phyloP scores from a whole-genome alignment of 2,888 invertebrate species.

The Sphinx pinastri region DNA sequence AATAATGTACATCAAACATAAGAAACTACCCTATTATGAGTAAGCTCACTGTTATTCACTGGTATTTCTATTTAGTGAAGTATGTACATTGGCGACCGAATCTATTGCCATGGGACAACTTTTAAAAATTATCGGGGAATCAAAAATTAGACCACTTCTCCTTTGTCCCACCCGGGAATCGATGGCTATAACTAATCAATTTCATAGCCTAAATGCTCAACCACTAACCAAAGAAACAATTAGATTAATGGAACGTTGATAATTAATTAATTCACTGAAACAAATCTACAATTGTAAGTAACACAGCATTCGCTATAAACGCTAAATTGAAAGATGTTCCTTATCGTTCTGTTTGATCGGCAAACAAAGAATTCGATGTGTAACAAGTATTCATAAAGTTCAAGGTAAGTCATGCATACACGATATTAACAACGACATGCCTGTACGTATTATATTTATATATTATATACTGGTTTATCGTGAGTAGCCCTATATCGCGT shows the following conservation, averaged over 20 bases:
- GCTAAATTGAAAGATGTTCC: conserved; percentile 27
- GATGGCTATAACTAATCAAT: too few species aligned
- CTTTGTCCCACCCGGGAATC: too few species aligned
- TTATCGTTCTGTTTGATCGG: conserved; percentile 7
- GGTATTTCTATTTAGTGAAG: too few species aligned
- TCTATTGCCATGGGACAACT: too few species aligned
- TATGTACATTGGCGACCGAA: too few species aligned
- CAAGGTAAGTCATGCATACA: conserved; percentile 14
- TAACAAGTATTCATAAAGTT: conserved; percentile 13
- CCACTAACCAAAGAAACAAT: background rate
- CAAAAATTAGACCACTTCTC: too few species aligned
- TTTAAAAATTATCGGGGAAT: too few species aligned
- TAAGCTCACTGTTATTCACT: too few species aligned
- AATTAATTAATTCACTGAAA: conserved; percentile 25
- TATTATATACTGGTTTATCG: conserved; percentile 69
- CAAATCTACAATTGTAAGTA: background rate
- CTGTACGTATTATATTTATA: background rate
- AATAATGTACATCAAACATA: too few species aligned
- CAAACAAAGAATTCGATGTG: conserved; percentile 10
- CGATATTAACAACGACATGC: background rate
- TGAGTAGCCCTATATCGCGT: conserved; percentile 76
- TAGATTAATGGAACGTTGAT: conserved; percentile 24
- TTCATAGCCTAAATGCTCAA: too few species aligned
- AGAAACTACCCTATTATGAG: too few species aligned
- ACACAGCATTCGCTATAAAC: conserved; percentile 33